Conservation (phyloP, 1,140 invertebrate species). For the Brachionus sp. region DNA sequence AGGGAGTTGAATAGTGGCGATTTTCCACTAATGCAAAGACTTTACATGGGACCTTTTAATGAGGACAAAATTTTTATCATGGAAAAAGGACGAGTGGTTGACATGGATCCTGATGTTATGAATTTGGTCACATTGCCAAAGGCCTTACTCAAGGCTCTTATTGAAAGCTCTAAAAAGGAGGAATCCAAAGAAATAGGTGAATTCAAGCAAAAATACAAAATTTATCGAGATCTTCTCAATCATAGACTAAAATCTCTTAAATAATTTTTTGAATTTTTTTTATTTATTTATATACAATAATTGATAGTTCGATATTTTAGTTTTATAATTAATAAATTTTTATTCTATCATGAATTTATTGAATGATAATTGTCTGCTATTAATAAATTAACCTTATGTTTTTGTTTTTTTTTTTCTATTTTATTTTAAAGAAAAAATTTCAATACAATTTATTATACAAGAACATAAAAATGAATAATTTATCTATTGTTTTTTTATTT, state of each 20-base stretch:
- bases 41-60: slow-evolving; percentile 41
- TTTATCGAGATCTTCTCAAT: neutral
- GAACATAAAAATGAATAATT: neutral
- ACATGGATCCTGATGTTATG: slow-evolving; percentile 13
- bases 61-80: slow-evolving; percentile 43
- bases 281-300: neutral
- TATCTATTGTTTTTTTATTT: neutral
- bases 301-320: neutral
- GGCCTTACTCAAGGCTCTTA: slow-evolving; percentile 19
- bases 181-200: slow-evolving; percentile 21
- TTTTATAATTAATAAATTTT: neutral
- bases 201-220: slow-evolving; percentile 27
- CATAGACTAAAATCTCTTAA: slow-evolving; percentile 2
- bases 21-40: slow-evolving; percentile 24
- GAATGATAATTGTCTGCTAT: neutral
- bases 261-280: neutral
- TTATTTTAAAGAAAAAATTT: neutral
- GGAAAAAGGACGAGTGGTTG: slow-evolving; percentile 17
- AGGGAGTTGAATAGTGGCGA: neutral
- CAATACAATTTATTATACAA: neutral
- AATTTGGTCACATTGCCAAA: slow-evolving; percentile 4
- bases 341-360: neutral
- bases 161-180: slow-evolving; percentile 20
- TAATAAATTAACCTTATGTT: slow-evolving; percentile 4
- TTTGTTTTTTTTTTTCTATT: neutral